These are phyloP conservation scores for Stenchaetothrips biformis DNA, from an alignment of 2,888 invertebrate genomes.

Conservation along the genomic window DNA sequence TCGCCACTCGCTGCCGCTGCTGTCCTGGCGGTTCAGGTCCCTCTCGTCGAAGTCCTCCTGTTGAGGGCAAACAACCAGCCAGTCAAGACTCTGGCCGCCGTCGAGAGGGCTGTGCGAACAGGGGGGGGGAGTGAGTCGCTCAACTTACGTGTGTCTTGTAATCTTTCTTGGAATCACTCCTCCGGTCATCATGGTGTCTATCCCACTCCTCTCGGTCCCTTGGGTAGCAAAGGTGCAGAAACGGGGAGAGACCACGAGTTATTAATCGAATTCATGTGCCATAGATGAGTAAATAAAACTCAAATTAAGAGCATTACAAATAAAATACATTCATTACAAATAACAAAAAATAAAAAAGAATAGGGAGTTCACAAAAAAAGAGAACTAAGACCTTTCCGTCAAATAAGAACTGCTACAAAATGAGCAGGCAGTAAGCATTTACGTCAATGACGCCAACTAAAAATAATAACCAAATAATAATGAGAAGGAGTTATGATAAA, in stretches of 20 bases:
- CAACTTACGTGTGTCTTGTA: neutral
- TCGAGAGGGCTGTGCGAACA: neutral
- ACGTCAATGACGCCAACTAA: neutral
- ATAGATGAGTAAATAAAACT: neutral
- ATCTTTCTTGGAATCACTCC: slow-evolving; percentile 27
- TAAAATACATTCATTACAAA: neutral
- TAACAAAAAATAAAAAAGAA: neutral
- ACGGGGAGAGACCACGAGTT: neutral
- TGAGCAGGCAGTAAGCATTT: neutral
- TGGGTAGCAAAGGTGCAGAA: neutral
- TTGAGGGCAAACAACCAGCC: neutral
- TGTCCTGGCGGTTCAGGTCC: slow-evolving; percentile 28
- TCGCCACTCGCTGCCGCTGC: slow-evolving; percentile 25
- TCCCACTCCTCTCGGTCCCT: slow-evolving; percentile 28
- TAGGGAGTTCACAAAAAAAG: slow-evolving; percentile 4
- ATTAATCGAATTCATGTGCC: neutral
- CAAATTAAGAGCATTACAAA: too few species aligned
- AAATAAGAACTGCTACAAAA: neutral
- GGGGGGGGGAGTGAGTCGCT: neutral
- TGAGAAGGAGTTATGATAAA: neutral
- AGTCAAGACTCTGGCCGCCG: neutral
- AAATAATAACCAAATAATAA: neutral
- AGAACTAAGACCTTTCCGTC: neutral
- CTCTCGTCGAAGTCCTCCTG: slow-evolving; percentile 9
- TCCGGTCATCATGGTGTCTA: slow-evolving; percentile 27